Evolutionary conservation across 2,113 vertebrate species (phyloP), one percentile per base, ranked within the genome.

Genomic region (Philantomba maxwellii): DNA sequence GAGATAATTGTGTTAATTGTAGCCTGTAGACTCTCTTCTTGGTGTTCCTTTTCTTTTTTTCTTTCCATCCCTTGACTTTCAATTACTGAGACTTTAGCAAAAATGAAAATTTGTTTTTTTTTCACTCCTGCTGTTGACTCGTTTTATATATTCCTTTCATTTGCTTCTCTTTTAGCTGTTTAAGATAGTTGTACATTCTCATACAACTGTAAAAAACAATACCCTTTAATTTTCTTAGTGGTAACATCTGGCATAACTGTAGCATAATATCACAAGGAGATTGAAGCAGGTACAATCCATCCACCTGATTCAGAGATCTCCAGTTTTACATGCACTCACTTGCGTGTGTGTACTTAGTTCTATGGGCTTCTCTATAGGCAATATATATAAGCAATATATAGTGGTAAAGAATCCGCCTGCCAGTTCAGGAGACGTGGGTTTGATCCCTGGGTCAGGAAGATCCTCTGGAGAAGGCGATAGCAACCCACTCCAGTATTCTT

Each of bases 81-180:
- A 86, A 3, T 94, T 95, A 49, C 26, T 91, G 66, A 95, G 45
- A 51, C 16, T 33, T 94, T 73, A 86, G 47, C 93, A 97, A 91
- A 95, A 95, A 66, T 53, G 13, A 92, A 86, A 23, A 8, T 86
- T 64, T 90, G 3, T 1, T 57, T 93, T 87, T 94, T 87, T 45
- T 60, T 51, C 6, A 62, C 21, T 81, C 21, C 39, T 80, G 26
- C 30, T 23, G 23, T 30, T 88, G 58, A 5, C 28, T 94, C 36
- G 39, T 82, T 25, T 66, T 95, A 49, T 57, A 21, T 73, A 91
- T 47, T 89, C 28, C 43, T 60, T 88, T 62, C 53, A 17, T 64
- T 82, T 87, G 39, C 81, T 89, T 64, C 30, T 47, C 11, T 83
- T 92, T 95, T 95, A 53, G 64, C 62, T 93, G 25, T 73, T 97